Evolutionary conservation across 64 coral and sea anemone species (phyloP), one percentile per base, ranked within the genome.

Genomic region (Pocillopora damicornis): DNA sequence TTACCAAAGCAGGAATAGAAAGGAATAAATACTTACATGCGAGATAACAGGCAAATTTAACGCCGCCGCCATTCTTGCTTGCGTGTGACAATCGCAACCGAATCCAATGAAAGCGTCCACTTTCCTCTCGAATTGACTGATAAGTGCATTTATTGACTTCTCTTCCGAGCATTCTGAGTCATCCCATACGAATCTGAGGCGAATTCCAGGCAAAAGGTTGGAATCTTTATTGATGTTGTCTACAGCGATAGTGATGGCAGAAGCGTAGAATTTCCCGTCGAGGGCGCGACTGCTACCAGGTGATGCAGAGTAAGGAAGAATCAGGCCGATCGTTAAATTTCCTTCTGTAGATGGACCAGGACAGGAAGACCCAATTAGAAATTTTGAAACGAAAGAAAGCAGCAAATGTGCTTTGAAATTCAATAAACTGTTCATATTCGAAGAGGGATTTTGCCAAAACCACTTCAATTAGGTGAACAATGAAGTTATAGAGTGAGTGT

Each of bases 61-160:
- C 0, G 97, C 63, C 37, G 90, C 93, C 5, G 97, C 97, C 61
- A 99, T 73, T 22, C 97, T 37, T 15, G 93, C 97, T 58, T 95
- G 93, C 0, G 72, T 92, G 4, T 60, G 74, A 45, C 97, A 99
- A 22, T 86, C 77, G 59, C 97, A 99, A 2, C 90, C 97, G 25
- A 95, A 88, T 0, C 97, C 97, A 58, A 98, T 98, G 42, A 98
- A 92, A 1, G 79, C 96, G 42, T 95, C 84, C 35, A 98, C 96
- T 75, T 63, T 76, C 57, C 58, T 90, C 34, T 92, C 83, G 61
- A 82, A 79, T 15, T 94, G 92, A 18, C 74, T 60, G 11, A 81
- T 81, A 83, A 98, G 20, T 26, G 78, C 83, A 60, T 76, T 63
- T 18, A 95, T 86, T 17, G 96, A 93, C 66, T 60, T 68, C 34